Conservation (phyloP, 2,113 vertebrate genomes). For the Ellobius talpinus region DNA sequence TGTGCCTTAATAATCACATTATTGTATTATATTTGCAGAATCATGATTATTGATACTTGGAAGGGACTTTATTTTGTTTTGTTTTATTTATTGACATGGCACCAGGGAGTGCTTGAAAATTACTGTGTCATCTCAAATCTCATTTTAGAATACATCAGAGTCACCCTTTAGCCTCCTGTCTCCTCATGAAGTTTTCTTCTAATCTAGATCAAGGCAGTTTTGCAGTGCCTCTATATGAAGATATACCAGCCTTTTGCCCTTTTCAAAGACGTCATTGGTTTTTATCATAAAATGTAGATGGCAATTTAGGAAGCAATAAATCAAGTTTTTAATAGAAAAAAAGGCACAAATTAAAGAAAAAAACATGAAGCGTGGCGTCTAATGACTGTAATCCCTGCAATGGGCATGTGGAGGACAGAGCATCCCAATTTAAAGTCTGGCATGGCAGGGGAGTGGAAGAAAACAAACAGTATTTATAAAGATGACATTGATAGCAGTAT, state of each 20-base stretch:
- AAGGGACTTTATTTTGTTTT: not conserved
- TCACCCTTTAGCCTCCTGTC: not conserved
- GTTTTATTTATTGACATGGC: not conserved
- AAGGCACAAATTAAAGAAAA: not conserved
- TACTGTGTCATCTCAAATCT: no score
- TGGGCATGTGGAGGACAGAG: not conserved
- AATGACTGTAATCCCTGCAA: no score
- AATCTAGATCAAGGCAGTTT: not conserved
- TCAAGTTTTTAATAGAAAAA: not conserved
- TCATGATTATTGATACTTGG: not conserved
- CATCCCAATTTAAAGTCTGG: not conserved
- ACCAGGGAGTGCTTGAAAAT: not conserved
- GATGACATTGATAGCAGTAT: not conserved
- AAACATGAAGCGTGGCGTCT: accelerated
- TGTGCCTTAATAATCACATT: not conserved
- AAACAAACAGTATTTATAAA: not conserved
- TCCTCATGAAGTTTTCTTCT: no score
- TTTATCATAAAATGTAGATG: not conserved
- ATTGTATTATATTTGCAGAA: no score
- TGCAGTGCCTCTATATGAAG: not conserved
- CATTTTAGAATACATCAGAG: not conserved
- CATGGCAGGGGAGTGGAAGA: no score
- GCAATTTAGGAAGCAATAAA: not conserved
- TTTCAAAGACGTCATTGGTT: not conserved
- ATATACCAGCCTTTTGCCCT: not conserved